Evolutionary conservation across 2,797 vertebrate species (phyloP).

Genomic region (Coluber constrictor): DNA sequence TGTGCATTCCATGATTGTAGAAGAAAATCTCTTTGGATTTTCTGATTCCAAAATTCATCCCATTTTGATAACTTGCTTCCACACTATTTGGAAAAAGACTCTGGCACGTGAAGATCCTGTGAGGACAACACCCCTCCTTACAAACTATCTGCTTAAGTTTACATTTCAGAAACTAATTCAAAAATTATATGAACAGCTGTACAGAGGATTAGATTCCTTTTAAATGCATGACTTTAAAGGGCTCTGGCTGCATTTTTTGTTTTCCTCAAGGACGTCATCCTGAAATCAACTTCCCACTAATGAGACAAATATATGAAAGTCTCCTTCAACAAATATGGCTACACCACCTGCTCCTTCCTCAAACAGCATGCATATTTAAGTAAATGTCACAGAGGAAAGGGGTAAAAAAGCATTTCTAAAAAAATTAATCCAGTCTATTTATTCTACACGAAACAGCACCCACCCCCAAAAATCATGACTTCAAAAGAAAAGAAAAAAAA

Average conservation of each 20-base stretch:
- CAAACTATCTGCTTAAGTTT: constrained; percentile 26
- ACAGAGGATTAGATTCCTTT: not conserved
- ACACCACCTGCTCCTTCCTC: constrained; percentile 25
- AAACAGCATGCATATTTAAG: constrained; percentile 26
- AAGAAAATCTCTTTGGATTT: constrained; percentile 3
- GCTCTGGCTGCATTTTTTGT: not conserved
- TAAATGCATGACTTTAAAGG: constrained; percentile 21
- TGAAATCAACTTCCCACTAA: constrained; percentile 22
- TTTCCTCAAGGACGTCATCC: constrained; percentile 32
- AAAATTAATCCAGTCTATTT: constrained; percentile 44
- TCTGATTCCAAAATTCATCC: not conserved
- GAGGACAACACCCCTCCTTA: constrained; percentile 6
- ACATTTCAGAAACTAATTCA: constrained; percentile 34
- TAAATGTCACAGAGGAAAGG: constrained; percentile 44
- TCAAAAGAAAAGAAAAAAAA: not conserved
- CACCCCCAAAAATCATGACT: not conserved
- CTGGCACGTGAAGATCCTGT: not conserved
- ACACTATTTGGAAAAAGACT: not conserved
- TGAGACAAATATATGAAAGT: constrained; percentile 29
- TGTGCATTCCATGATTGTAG: not conserved
- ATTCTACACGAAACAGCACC: constrained; percentile 39
- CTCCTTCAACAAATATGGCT: constrained; percentile 37
- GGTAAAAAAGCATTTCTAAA: not conserved
- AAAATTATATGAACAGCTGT: constrained; percentile 35
- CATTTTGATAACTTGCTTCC: not conserved